These are phyloP conservation scores for Hipposideros armiger DNA, from an alignment of 2,113 vertebrate species.

Conservation along the genomic window DNA sequence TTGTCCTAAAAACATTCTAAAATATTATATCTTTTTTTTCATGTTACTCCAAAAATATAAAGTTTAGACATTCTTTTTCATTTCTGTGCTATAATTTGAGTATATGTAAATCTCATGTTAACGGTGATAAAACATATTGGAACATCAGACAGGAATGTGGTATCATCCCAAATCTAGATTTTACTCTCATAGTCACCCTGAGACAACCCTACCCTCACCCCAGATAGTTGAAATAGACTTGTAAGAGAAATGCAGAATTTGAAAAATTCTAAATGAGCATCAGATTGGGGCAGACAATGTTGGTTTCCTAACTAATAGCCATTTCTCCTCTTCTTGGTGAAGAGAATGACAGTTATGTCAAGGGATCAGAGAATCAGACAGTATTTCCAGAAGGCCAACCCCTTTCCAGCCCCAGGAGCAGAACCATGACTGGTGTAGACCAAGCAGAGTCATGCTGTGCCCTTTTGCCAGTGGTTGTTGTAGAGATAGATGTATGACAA, in stretches of 20 bases:
- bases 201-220: not conserved
- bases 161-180: not conserved
- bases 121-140: not conserved
- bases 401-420: not conserved
- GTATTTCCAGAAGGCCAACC: not conserved
- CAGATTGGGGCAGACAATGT: not conserved
- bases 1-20: slow-evolving; percentile 16
- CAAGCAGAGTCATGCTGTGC: not conserved
- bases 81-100: slow-evolving; percentile 5
- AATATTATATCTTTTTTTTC: slow-evolving; percentile 15
- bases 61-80: slow-evolving; percentile 10
- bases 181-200: not conserved
- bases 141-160: not conserved
- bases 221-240: not conserved
- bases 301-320: not conserved
- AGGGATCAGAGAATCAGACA: not conserved
- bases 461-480: not conserved
- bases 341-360: not conserved
- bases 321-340: not conserved
- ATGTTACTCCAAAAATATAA: not conserved
- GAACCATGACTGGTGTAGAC: not conserved
- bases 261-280: not conserved
- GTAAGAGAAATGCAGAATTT: not conserved
- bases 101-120: slow-evolving; percentile 41
- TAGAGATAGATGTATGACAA: not conserved